These are phyloP conservation scores for Drosophila mojavensis DNA, from an alignment of 1,140 invertebrate genomes.

Conservation along the genomic window DNA sequence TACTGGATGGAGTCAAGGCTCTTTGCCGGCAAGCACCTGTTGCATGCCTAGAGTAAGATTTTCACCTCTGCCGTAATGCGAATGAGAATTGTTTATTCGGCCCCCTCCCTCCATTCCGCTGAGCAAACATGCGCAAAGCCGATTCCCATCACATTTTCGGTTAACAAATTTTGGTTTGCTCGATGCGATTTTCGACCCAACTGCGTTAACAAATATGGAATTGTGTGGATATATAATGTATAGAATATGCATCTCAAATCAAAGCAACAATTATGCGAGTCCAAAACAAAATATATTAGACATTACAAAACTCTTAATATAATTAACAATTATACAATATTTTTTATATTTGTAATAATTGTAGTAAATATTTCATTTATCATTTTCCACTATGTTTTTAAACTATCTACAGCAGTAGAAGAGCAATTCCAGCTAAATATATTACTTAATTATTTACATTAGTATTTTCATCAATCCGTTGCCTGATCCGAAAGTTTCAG, in stretches of 20 bases:
- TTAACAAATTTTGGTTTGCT: conserved; percentile 62
- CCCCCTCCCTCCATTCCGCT: not conserved
- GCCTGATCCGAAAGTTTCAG: too few species aligned
- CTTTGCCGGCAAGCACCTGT: conserved; percentile 64
- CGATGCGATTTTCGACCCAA: conserved; percentile 19
- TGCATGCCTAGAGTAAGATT: conserved; percentile 35
- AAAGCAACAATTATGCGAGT: conserved; percentile 9
- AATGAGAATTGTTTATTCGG: not conserved
- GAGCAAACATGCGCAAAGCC: conserved; percentile 29
- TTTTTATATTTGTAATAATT: too few species aligned
- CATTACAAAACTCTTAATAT: too few species aligned
- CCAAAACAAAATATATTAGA: too few species aligned
- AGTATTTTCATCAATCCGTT: too few species aligned
- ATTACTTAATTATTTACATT: too few species aligned
- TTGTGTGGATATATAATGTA: not conserved
- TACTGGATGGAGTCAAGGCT: not conserved
- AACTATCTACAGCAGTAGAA: too few species aligned
- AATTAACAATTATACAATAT: too few species aligned
- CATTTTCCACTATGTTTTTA: too few species aligned
- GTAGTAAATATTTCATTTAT: too few species aligned
- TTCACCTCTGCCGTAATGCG: not conserved
- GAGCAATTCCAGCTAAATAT: too few species aligned
- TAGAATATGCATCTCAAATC: not conserved
- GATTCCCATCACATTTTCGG: conserved; percentile 46
- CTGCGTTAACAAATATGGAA: not conserved